A percentile compares a stretch with the other conserved stretches of the same genome.
These are phyloP conservation scores for Caenorhabditis imperialis DNA, from an alignment of 2,888 invertebrate species.

Conservation along the genomic window DNA sequence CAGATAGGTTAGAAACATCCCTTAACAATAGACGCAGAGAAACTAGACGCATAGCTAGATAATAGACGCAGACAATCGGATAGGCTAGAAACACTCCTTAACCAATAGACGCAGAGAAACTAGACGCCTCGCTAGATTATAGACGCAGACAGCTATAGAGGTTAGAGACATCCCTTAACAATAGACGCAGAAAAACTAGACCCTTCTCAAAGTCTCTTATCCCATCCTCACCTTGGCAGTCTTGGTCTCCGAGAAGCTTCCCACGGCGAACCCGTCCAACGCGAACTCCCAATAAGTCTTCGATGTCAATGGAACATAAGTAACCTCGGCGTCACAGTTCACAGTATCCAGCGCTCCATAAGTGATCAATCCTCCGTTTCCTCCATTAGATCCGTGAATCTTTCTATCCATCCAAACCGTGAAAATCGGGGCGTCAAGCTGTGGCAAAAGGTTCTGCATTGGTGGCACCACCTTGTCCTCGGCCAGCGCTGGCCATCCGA, in stretches of 20 bases:
- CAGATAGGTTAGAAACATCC: background rate
- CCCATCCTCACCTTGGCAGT: slow-evolving; percentile 10
- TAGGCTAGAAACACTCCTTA: too few species aligned
- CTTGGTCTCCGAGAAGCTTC: slow-evolving; percentile 45
- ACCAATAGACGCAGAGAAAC: too few species aligned
- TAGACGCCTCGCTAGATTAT: too few species aligned
- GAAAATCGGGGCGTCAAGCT: slow-evolving; percentile 86
- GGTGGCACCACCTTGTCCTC: slow-evolving; percentile 93
- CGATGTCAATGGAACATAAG: slow-evolving; percentile 65
- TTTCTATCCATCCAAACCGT: slow-evolving; percentile 88
- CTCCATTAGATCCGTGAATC: slow-evolving; percentile 38
- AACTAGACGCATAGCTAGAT: too few species aligned
- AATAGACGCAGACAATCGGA: too few species aligned
- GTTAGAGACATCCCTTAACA: background rate
- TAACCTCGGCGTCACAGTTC: slow-evolving; percentile 61
- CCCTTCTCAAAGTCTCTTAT: too few species aligned
- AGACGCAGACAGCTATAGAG: background rate
- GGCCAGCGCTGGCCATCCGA: slow-evolving; percentile 81
- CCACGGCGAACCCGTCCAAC: slow-evolving; percentile 58
- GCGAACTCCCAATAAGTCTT: slow-evolving; percentile 70
- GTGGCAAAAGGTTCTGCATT: slow-evolving; percentile 91
- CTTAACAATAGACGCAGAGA: too few species aligned
- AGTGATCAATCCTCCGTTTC: slow-evolving; percentile 66
- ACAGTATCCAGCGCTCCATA: slow-evolving; percentile 67
- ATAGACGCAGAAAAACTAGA: background rate